phyloP scores from a whole-genome alignment of 2,888 invertebrate species.

The Leucoma salicis region DNA sequence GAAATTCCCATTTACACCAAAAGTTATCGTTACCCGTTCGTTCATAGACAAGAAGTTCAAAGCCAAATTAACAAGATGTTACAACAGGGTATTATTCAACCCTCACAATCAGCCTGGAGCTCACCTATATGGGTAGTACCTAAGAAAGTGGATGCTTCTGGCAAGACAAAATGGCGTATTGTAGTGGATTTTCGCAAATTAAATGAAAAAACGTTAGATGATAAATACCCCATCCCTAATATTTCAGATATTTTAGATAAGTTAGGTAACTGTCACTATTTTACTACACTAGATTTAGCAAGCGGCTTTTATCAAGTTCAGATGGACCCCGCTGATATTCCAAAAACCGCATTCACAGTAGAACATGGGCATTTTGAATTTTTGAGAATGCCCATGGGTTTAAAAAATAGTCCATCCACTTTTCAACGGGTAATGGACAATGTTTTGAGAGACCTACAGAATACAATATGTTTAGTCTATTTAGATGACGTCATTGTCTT shows the following conservation, averaged over 20 bases:
- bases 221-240: not conserved
- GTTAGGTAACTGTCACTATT: not conserved
- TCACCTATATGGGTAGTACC: too few relatives aligned
- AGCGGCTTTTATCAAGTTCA: not conserved
- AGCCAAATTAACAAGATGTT: not conserved
- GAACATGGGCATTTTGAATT: not conserved
- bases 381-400: not conserved
- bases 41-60: not conserved
- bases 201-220: not conserved
- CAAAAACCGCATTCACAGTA: not conserved
- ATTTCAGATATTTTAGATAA: not conserved
- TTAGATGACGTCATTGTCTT: not conserved
- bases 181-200: too few relatives aligned
- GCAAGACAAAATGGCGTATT: not conserved
- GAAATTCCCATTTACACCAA: not conserved
- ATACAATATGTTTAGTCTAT: not conserved
- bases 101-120: too few relatives aligned
- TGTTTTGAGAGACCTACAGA: too few relatives aligned
- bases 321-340: not conserved
- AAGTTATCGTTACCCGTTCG: conserved; percentile 1
- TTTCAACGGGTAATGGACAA: too few relatives aligned
- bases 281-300: not conserved
- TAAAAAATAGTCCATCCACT: too few relatives aligned
- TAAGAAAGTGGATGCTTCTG: too few relatives aligned
- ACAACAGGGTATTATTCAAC: too few relatives aligned